Conservation (phyloP, 2,113 vertebrate species). For the Aegotheles bennettii region DNA sequence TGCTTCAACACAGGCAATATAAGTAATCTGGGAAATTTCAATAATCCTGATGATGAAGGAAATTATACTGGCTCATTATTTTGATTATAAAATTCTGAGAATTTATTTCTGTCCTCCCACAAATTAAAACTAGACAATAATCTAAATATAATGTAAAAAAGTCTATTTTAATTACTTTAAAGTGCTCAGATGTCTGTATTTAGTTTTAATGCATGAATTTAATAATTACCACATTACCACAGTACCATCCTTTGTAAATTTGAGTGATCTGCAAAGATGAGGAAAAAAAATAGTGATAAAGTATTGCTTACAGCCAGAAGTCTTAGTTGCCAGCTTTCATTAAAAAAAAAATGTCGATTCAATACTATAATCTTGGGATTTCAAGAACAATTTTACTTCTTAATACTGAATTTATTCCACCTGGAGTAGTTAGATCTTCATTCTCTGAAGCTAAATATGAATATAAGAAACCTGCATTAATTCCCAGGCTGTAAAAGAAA, state of each 20-base stretch:
- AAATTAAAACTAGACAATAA: background rate
- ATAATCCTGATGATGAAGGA: background rate
- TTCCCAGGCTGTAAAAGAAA: background rate
- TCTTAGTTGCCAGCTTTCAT: background rate
- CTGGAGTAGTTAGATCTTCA: background rate
- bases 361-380: background rate
- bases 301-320: background rate
- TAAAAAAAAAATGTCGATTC: background rate
- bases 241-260: background rate
- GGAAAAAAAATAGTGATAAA: background rate
- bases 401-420: background rate
- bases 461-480: background rate
- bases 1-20: background rate
- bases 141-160: background rate
- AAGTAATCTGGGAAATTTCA: background rate
- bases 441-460: background rate
- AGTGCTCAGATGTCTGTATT: background rate
- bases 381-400: background rate
- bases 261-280: background rate
- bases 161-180: background rate
- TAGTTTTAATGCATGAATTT: background rate
- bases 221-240: background rate
- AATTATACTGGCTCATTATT: background rate
- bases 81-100: background rate
- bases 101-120: background rate